Conservation (phyloP, 2,113 vertebrate genomes). For the Ptilorrhoa leucosticta region DNA sequence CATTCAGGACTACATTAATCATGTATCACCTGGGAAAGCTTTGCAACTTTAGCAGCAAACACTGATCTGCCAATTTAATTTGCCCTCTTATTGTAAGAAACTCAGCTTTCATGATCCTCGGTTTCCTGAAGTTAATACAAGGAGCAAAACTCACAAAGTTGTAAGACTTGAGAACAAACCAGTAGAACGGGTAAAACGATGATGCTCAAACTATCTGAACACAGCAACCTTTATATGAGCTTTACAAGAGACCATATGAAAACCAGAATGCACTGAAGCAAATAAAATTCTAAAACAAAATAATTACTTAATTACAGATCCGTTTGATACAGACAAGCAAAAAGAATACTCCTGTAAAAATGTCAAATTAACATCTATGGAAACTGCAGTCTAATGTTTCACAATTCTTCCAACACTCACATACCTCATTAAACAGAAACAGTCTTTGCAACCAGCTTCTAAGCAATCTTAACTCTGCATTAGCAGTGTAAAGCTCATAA, state of each 20-base stretch:
- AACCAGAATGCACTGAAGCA: background rate
- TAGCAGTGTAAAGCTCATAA: background rate
- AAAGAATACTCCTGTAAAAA: conserved; percentile 3
- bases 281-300: conserved; percentile 10
- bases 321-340: background rate
- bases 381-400: conserved; percentile 24
- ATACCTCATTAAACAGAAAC: conserved; percentile 17
- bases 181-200: background rate
- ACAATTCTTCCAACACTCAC: conserved; percentile 1
- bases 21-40: background rate
- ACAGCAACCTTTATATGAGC: background rate
- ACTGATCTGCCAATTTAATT: background rate
- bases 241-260: background rate
- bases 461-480: background rate
- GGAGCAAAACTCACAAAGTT: background rate
- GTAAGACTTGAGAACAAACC: background rate
- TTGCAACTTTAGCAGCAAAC: background rate
- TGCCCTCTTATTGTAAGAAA: background rate
- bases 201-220: background rate
- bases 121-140: background rate
- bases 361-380: background rate
- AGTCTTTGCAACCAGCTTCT: background rate
- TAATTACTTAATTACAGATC: background rate
- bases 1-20: background rate
- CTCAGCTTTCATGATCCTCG: background rate